Conservation (phyloP, 2,888 invertebrate species). For the Acrobasis suavella region DNA sequence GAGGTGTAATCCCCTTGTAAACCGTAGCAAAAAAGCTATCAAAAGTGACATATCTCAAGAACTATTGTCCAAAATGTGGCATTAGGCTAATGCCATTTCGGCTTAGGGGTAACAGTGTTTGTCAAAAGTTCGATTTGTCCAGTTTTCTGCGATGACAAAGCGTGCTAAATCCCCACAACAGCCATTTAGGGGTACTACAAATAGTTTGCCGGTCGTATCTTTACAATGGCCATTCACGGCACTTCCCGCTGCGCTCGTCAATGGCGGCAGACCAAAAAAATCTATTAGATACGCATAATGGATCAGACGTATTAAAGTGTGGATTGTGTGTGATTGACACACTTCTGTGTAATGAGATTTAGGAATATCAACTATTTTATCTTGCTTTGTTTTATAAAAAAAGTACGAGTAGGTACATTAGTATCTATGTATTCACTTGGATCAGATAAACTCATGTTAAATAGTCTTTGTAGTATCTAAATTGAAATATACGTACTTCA, state of each 20-base stretch:
- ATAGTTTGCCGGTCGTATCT: constrained; percentile 69
- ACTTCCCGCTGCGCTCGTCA: constrained; percentile 75
- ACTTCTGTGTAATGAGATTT: constrained; percentile 22
- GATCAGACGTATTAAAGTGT: constrained; percentile 58
- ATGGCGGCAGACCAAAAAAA: constrained; percentile 76
- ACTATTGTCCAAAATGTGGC: constrained; percentile 50
- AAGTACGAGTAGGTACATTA: too few relatives aligned
- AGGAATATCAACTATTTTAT: neutral
- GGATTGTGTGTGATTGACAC: constrained; percentile 32
- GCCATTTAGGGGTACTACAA: constrained; percentile 79
- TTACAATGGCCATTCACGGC: constrained; percentile 78
- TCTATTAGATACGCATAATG: constrained; percentile 79
- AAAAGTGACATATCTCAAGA: constrained; percentile 72
- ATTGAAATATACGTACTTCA: too few relatives aligned
- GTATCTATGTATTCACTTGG: too few relatives aligned
- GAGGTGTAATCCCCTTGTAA: constrained; percentile 68
- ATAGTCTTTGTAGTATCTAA: too few relatives aligned
- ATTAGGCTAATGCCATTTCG: constrained; percentile 53
- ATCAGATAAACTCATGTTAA: too few relatives aligned
- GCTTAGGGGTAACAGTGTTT: constrained; percentile 39
- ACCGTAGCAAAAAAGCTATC: constrained; percentile 64
- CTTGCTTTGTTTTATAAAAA: neutral
- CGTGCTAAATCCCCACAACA: constrained; percentile 77
- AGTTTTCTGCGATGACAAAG: constrained; percentile 67
- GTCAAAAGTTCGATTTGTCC: constrained; percentile 50